These are phyloP conservation scores for Gopherus flavomarginatus DNA, from an alignment of 2,113 vertebrate genomes.

Conservation along the genomic window DNA sequence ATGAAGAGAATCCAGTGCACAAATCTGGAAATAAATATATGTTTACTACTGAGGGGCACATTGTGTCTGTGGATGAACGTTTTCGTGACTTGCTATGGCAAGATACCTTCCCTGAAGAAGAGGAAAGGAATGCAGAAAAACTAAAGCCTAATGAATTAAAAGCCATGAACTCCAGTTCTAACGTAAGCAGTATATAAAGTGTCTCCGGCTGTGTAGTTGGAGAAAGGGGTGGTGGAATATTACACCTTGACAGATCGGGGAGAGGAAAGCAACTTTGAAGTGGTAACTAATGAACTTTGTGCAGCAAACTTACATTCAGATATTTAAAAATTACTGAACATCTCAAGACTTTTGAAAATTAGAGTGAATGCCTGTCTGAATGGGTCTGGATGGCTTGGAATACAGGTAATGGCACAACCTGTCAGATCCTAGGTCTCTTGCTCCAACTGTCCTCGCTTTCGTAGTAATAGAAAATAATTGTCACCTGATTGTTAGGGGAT, in stretches of 20 bases:
- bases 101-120: constrained; percentile 81
- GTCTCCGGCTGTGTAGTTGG: fast-evolving
- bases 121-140: constrained; percentile 24
- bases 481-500: background rate
- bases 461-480: background rate
- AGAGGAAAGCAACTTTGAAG: background rate
- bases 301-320: background rate
- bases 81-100: constrained; percentile 91
- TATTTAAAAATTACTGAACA: background rate
- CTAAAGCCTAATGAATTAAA: constrained; percentile 43
- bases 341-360: background rate
- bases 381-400: background rate
- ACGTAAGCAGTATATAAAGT: constrained; percentile 76
- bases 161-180: constrained; percentile 86
- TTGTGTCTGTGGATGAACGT: constrained; percentile 90
- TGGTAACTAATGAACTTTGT: fast-evolving
- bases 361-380: background rate
- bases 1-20: constrained; percentile 97
- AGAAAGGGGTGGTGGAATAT: fast-evolving
- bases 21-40: constrained; percentile 92
- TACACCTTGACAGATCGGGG: background rate
- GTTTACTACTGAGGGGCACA: constrained; percentile 98
- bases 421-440: background rate
- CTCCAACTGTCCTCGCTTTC: background rate
- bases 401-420: background rate